Conservation (phyloP, 2,888 invertebrate species). For the Metellina segmentata region DNA sequence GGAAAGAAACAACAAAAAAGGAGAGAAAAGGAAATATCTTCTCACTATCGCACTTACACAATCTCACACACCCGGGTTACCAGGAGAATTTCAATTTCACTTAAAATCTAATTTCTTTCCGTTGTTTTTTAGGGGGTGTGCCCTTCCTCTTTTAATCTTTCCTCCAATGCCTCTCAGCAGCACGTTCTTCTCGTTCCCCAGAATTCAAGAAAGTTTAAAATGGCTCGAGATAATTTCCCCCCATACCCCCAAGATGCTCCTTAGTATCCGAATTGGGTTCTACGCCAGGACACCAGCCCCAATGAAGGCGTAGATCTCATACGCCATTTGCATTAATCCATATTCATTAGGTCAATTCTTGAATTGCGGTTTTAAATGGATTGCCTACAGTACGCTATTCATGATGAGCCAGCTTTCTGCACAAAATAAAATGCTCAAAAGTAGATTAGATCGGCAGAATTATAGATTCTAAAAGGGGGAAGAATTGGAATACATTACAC, state of each 20-base stretch:
- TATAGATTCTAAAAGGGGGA: slow-evolving; percentile 5
- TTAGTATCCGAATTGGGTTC: background rate
- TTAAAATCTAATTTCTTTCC: slow-evolving; percentile 68
- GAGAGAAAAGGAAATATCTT: background rate
- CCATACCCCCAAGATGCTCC: slow-evolving; percentile 1
- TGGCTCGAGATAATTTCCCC: slow-evolving; percentile 5
- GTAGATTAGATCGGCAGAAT: slow-evolving; percentile 61
- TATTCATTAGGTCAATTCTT: slow-evolving; percentile 65
- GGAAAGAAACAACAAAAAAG: background rate
- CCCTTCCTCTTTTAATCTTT: slow-evolving; percentile 5
- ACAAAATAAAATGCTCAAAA: slow-evolving; percentile 65
- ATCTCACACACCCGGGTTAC: background rate
- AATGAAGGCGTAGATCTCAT: slow-evolving; percentile 40
- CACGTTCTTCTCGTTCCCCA: slow-evolving; percentile 9
- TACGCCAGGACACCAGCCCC: background rate
- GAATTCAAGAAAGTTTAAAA: slow-evolving; percentile 46
- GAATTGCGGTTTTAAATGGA: slow-evolving; percentile 54
- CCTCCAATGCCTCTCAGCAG: background rate
- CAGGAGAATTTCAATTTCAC: slow-evolving; percentile 60
- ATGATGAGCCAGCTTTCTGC: background rate
- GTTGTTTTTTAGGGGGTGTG: background rate
- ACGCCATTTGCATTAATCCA: slow-evolving; percentile 75
- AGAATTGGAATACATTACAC: slow-evolving; percentile 12
- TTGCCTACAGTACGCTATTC: background rate
- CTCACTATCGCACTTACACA: background rate